Evolutionary conservation across 2,797 vertebrate genomes (phyloP).

Genomic region (Rousettus madagascariensis): DNA sequence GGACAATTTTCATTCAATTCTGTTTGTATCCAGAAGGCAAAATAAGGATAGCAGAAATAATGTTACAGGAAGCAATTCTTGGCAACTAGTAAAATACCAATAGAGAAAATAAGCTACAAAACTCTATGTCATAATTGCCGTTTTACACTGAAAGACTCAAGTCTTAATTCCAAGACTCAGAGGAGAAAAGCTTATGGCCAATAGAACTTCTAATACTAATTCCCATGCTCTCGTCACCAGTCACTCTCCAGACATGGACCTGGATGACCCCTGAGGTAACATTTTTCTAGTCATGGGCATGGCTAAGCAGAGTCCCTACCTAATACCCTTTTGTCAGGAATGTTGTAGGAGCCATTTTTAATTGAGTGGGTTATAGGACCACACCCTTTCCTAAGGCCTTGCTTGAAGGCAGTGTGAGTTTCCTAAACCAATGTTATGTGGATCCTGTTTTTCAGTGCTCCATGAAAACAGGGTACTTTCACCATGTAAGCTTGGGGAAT

Average conservation of each 20-base stretch:
- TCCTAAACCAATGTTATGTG: not conserved
- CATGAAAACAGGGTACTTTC: not conserved
- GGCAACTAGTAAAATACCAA: not conserved
- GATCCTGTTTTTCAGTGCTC: not conserved
- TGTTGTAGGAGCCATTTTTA: not conserved
- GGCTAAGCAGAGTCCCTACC: not conserved
- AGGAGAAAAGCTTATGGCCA: not conserved
- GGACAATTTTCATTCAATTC: not conserved
- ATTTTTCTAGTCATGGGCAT: not conserved
- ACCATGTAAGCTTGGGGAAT: not conserved
- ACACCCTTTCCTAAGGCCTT: not conserved
- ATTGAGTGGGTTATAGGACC: not conserved
- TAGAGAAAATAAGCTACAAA: not conserved
- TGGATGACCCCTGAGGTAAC: not conserved
- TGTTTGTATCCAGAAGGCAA: slow-evolving; percentile 21
- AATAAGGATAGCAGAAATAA: not conserved
- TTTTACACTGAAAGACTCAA: not conserved
- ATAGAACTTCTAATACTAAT: not conserved
- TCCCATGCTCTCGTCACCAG: not conserved
- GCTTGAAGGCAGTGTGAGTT: not conserved
- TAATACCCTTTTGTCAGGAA: not conserved
- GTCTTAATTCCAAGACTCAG: not conserved
- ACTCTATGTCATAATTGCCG: not conserved
- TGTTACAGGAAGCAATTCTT: not conserved
- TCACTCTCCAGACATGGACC: not conserved